Percentiles rank a stretch among this genome's conserved stretches.
Evolutionary conservation across 2,113 vertebrate genomes (phyloP).

Genomic region (Loxodonta africana): DNA sequence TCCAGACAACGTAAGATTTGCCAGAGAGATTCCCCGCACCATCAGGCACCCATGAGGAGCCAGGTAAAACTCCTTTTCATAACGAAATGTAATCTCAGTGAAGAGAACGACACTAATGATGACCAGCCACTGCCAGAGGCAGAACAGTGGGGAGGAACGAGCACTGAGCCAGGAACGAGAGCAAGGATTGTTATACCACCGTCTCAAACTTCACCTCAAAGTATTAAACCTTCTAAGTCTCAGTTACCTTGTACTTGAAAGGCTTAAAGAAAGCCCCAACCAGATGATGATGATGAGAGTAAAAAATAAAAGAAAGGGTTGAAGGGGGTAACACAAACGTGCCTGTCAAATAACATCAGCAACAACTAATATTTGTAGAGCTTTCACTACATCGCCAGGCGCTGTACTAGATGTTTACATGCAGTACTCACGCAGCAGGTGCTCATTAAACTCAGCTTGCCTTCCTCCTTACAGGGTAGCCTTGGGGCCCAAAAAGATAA

Average conservation of each 20-base stretch:
- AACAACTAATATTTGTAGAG: not conserved
- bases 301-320: not conserved
- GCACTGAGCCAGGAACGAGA: rapidly evolving
- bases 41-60: not conserved
- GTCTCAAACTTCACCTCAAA: not conserved
- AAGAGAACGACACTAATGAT: not conserved
- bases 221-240: not conserved
- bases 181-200: not conserved
- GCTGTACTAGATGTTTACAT: not conserved
- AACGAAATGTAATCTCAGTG: conserved; percentile 29
- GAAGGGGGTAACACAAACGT: not conserved
- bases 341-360: not conserved
- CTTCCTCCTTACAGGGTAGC: not conserved
- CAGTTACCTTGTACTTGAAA: not conserved
- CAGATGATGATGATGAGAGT: not conserved
- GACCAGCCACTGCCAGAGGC: not conserved
- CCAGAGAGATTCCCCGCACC: conserved; percentile 39
- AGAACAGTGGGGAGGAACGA: rapidly evolving
- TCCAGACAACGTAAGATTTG: conserved; percentile 57
- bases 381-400: not conserved
- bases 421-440: not conserved
- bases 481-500: not conserved
- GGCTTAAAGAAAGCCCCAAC: not conserved
- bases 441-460: not conserved
- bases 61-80: conserved; percentile 1